Conservation (phyloP, 2,888 invertebrate genomes). For the Pycnomerus fuliginosus region DNA sequence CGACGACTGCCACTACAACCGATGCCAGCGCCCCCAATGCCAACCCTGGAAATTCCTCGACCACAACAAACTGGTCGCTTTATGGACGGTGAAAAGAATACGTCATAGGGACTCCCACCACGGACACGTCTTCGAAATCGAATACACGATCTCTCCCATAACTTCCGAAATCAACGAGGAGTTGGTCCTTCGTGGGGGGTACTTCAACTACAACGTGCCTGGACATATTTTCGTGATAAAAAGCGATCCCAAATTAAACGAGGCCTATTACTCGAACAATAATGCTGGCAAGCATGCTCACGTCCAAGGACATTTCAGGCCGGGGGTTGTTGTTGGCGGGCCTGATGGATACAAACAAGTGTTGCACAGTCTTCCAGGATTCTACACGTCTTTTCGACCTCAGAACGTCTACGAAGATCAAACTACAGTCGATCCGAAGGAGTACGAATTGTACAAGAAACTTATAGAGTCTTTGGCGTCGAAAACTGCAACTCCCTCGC, state of each 20-base stretch:
- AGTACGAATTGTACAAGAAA: slow-evolving; percentile 41
- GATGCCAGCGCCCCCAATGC: slow-evolving; percentile 8
- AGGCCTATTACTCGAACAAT: slow-evolving; percentile 6
- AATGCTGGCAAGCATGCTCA: slow-evolving; percentile 10
- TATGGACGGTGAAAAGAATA: slow-evolving; percentile 70
- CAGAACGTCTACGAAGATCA: slow-evolving; percentile 18
- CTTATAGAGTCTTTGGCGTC: slow-evolving; percentile 38
- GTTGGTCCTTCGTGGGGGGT: slow-evolving; percentile 49
- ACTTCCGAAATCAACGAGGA: slow-evolving; percentile 45
- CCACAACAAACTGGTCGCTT: slow-evolving; percentile 56
- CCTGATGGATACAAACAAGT: slow-evolving; percentile 38
- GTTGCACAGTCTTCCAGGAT: slow-evolving; percentile 37
- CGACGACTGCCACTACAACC: slow-evolving; percentile 52
- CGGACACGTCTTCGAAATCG: slow-evolving; percentile 62
- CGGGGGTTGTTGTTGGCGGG: slow-evolving; percentile 28
- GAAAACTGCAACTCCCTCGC: slow-evolving; percentile 24
- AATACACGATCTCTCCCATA: slow-evolving; percentile 65
- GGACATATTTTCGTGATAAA: slow-evolving; percentile 66
- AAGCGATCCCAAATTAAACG: slow-evolving; percentile 27
- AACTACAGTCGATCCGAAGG: slow-evolving; percentile 33
- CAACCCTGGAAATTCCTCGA: slow-evolving; percentile 12
- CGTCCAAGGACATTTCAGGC: slow-evolving; percentile 11
- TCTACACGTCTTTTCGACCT: slow-evolving; percentile 26
- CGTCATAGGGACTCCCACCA: slow-evolving; percentile 60
- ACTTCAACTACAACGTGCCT: slow-evolving; percentile 55